Base-by-base conservation (phyloP, 1,140 invertebrate genomes). In the Cydia fagiglandana region DNA sequence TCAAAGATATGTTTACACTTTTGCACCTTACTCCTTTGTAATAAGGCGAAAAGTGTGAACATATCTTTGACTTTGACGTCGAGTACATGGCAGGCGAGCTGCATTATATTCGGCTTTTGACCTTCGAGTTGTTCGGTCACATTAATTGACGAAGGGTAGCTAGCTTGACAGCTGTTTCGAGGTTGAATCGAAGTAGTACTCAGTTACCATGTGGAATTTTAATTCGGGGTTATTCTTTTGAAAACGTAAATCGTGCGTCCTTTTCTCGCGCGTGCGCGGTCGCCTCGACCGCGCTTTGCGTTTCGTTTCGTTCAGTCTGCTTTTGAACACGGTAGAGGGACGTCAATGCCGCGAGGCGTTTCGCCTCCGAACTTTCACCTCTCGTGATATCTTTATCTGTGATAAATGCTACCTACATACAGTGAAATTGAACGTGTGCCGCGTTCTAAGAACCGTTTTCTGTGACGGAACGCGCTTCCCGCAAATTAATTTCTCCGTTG, bases 401-500 rank as follows among this genome's bases (percentile, higher is more conserved):
- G 88, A 91, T 91, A 91, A 88, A 88, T 81, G 77, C 83, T 34
- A 86, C 79, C 83, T 81, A 82, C 82, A 84, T 83, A 82, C 79
- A 90, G 91, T 91, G 91, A 92, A 92, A 91, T 87, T 91, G 88
- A 91, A 91, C 91, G 88, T 91, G 85, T 81, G 81, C 82, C 81
- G 80, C 82, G 83, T 89, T 89, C 88, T 84, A 86, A 89, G 89
- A 90, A 90, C 82, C 86, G 83, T 83, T 87, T 85, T 89, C 88
- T 88, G 86, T 83, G 75, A 83, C 86, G 83, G 83, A 83, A 86
- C 83, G 85, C 86, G 83, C 84, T 90, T 91, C 88, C 89, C 88
- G 89, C 89, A 90, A 92, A 92, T 88, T 92, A 91, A 90, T 92
- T 92, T 92, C 91, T 91, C 88, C 86, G 78, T 86, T 89, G 85